Conservation (phyloP, 2,888 invertebrate genomes). For the Athalia rosae region DNA sequence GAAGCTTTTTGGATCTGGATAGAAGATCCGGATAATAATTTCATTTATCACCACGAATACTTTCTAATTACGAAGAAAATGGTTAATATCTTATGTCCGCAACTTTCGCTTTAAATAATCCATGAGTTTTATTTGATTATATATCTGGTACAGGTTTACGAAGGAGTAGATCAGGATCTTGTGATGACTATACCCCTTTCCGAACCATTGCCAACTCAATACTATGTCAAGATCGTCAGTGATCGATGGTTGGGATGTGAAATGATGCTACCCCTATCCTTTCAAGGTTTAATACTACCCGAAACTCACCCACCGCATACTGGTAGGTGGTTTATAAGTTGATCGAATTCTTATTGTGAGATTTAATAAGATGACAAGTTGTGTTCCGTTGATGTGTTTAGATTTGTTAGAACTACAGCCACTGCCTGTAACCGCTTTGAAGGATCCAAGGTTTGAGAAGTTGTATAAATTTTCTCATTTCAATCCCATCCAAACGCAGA, state of each 20-base stretch:
- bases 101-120: not conserved
- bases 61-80: conserved; percentile 89
- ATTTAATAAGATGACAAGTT: conserved; percentile 1
- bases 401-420: conserved; percentile 94
- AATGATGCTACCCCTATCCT: conserved; percentile 79
- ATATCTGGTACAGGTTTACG: conserved; percentile 68
- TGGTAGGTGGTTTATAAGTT: conserved; percentile 73
- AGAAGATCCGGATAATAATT: conserved; percentile 95
- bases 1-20: conserved; percentile 99
- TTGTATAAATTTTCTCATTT: conserved; percentile 95
- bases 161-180: conserved; percentile 86
- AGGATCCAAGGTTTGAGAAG: conserved; percentile 84
- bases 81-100: conserved; percentile 71
- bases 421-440: conserved; percentile 88
- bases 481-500: conserved; percentile 99
- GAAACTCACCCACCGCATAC: conserved; percentile 95
- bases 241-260: conserved; percentile 87
- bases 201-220: conserved; percentile 94
- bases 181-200: conserved; percentile 96
- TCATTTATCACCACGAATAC: conserved; percentile 97
- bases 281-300: conserved; percentile 92
- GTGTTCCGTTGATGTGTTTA: conserved; percentile 61
- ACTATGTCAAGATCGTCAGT: conserved; percentile 89
- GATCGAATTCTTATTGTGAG: not conserved
- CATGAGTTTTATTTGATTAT: conserved; percentile 1